Base-by-base conservation (phyloP, 2,888 invertebrate genomes). In the Agrotis clavis region DNA sequence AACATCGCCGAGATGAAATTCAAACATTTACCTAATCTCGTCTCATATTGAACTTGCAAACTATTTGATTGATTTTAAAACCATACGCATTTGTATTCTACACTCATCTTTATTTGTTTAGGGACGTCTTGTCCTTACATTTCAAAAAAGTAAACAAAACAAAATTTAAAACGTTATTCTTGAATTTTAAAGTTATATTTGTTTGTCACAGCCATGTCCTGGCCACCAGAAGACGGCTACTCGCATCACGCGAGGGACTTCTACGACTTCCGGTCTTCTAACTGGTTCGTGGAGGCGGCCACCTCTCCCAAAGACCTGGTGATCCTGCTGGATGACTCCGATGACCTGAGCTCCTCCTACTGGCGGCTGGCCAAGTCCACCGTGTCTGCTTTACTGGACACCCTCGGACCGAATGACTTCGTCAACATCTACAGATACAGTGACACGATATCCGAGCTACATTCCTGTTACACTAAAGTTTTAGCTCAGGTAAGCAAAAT, bases 271-370 rank as follows among this genome's bases (percentile, higher is more conserved):
- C 97, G 99, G 50, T 97, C 98, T 16, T 98, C 99, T 59, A 98
- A 98, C 88, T 99, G 99, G 99, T 99, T 99, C 94, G 98, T 99
- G 16, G 98, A 99, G 86, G 99, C 99, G 0, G 99, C 99, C 18
- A 99, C 99, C 9, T 99, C 99, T 75, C 99, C 99, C 0, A 99
- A 99, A 94, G 99, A 99, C 94, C 97, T 99, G 88, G 98, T 99
- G 80, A 99, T 99, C 84, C 97, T 99, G 67, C 94, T 99, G 69
- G 99, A 99, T 91, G 97, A 98, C 82, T 99, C 99, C 11, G 98
- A 99, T 18, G 98, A 99, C 81, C 98, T 99, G 96, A 97, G 98
- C 45, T 98, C 98, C 0, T 98, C 98, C 74, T 97, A 98, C 80
- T 98, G 98, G 89, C 97, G 98, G 83, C 97, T 99, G 68, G 99